These are phyloP conservation scores for Drosophila mettleri DNA, from an alignment of 2,888 invertebrate genomes.

Conservation along the genomic window DNA sequence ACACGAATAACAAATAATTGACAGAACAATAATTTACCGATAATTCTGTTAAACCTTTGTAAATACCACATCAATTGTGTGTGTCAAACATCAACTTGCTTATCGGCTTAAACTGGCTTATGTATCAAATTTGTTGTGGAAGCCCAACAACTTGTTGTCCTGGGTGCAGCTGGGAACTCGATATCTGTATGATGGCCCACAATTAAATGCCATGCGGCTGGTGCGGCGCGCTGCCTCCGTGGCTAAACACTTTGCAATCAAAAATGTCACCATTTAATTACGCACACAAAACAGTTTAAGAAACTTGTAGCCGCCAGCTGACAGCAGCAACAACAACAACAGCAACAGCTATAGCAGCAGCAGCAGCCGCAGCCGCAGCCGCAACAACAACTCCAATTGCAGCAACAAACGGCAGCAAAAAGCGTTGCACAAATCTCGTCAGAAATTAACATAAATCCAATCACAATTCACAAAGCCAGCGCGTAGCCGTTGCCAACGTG, in stretches of 20 bases:
- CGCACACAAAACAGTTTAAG: constrained; percentile 79
- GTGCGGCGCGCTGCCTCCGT: constrained; percentile 24
- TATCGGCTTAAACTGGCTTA: constrained; percentile 26
- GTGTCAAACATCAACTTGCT: constrained; percentile 12
- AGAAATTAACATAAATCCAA: constrained; percentile 80
- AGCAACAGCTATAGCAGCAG: constrained; percentile 15
- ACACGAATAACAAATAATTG: constrained; percentile 1
- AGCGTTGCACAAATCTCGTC: constrained; percentile 77
- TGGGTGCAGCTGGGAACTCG: constrained; percentile 39
- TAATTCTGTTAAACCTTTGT: not conserved
- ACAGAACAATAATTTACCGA: constrained; percentile 10
- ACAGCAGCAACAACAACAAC: constrained; percentile 51
- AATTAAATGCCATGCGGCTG: constrained; percentile 40
- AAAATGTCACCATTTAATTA: constrained; percentile 79
- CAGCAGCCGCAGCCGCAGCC: constrained; percentile 19
- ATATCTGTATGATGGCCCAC: constrained; percentile 46
- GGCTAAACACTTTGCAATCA: constrained; percentile 72
- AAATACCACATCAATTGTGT: constrained; percentile 31
- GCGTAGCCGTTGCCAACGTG: constrained; percentile 48
- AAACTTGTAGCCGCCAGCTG: constrained; percentile 65
- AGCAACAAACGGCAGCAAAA: constrained; percentile 61
- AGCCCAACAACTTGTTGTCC: constrained; percentile 30
- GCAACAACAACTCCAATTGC: constrained; percentile 41
- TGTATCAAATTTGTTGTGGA: constrained; percentile 32
- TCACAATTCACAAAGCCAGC: constrained; percentile 78